phyloP scores from a whole-genome alignment of 2,113 vertebrate species.

The Leptocoma aspasia region DNA sequence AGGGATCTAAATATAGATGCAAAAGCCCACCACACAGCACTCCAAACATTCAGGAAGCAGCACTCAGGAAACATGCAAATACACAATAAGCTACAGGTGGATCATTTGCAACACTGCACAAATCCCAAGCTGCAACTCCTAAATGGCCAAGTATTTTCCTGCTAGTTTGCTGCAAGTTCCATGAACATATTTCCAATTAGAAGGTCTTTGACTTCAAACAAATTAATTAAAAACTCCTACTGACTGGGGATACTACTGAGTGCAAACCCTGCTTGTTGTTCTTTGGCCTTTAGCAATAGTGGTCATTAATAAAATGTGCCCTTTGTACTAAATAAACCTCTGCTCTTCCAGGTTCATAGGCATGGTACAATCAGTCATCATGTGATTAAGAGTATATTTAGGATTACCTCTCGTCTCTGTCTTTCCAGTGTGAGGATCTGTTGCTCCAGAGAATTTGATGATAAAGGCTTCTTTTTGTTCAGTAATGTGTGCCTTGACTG shows the following conservation, averaged over 20 bases:
- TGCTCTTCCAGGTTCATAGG: neutral
- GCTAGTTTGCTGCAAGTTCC: neutral
- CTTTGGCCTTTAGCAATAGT: neutral
- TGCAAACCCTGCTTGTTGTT: neutral
- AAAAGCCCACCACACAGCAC: too few species aligned
- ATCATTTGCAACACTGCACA: neutral
- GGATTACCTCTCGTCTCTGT: conserved; percentile 72
- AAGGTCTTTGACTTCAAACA: neutral
- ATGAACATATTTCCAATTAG: neutral
- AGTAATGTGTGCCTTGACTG: neutral
- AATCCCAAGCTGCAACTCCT: neutral
- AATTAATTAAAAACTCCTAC: neutral
- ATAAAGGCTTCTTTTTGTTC: conserved; percentile 35
- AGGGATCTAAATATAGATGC: too few species aligned
- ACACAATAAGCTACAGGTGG: neutral
- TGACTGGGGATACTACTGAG: neutral
- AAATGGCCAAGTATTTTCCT: neutral
- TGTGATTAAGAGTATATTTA: neutral
- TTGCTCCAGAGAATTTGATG: conserved; percentile 32
- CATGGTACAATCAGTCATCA: fast-evolving
- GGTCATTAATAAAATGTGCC: neutral
- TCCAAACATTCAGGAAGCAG: neutral
- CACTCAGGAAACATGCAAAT: neutral
- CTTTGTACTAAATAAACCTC: neutral
- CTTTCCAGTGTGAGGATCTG: conserved; percentile 70